phyloP scores from a whole-genome alignment of 2,113 vertebrate species.

The Brachypodius melanocephalos region DNA sequence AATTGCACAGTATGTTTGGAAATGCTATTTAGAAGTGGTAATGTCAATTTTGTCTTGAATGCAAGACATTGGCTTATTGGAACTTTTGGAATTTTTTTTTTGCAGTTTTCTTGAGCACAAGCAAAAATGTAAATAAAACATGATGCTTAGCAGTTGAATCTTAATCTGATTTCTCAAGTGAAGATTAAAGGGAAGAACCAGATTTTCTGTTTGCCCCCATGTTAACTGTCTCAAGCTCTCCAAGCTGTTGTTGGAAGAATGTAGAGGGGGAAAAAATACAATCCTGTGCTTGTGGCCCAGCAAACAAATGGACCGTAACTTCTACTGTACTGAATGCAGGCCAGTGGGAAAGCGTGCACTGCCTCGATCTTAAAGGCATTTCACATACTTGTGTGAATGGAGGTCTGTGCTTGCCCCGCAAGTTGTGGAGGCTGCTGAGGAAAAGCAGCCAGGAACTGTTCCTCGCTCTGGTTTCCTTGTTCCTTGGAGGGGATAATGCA shows the following conservation, averaged over 20 bases:
- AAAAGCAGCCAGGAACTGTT: neutral
- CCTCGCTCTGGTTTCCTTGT: neutral
- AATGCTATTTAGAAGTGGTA: neutral
- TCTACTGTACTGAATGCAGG: accelerated
- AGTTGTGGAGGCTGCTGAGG: neutral
- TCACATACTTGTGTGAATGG: neutral
- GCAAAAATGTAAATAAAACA: neutral
- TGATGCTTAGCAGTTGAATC: neutral
- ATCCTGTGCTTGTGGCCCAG: neutral
- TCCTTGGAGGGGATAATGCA: slow-evolving; percentile 10
- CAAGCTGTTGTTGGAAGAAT: neutral
- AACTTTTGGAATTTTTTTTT: neutral
- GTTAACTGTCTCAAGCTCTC: neutral
- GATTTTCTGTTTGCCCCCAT: neutral
- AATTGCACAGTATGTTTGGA: neutral
- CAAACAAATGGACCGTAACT: neutral
- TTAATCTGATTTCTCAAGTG: slow-evolving; percentile 30
- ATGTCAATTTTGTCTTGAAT: neutral
- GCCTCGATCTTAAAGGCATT: neutral
- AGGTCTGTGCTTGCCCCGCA: neutral
- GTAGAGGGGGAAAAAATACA: neutral
- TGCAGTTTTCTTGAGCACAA: neutral
- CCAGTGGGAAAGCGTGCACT: neutral
- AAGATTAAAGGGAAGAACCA: slow-evolving; percentile 14
- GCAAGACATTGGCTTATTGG: neutral